phyloP scores from a whole-genome alignment of 2,113 vertebrate species.

The Rhinichthys klamathensis region DNA sequence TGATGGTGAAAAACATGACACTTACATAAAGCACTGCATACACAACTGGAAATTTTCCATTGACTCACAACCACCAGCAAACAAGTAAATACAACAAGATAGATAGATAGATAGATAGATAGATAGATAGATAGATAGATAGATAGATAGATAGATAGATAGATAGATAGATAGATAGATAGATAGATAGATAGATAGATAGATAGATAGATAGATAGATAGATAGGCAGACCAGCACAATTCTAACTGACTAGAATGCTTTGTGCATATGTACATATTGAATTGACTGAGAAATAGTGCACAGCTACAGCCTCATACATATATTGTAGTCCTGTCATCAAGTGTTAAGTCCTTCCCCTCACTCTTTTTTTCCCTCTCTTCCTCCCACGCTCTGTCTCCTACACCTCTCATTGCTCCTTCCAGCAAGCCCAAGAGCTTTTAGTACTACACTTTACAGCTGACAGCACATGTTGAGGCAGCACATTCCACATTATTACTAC shows the following conservation, averaged over 20 bases:
- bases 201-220: not conserved
- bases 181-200: not conserved
- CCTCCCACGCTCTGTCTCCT: not conserved
- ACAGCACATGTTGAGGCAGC: conserved; percentile 78
- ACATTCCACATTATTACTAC: conserved; percentile 81
- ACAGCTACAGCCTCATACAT: conserved; percentile 47
- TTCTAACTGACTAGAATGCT: not conserved
- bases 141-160: not conserved
- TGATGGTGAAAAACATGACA: conserved; percentile 1
- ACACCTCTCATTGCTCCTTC: conserved; percentile 48
- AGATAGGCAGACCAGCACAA: too few relatives aligned
- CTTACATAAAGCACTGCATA: conserved; percentile 16
- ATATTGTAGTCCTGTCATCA: conserved; percentile 67
- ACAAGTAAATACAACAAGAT: not conserved
- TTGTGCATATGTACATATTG: not conserved
- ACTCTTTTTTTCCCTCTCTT: conserved; percentile 56
- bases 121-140: not conserved
- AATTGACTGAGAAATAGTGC: conserved; percentile 27
- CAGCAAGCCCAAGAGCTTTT: conserved; percentile 55
- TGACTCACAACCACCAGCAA: not conserved
- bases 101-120: not conserved
- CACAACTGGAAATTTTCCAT: conserved; percentile 30
- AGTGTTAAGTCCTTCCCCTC: conserved; percentile 49
- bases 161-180: not conserved
- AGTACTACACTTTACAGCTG: conserved; percentile 78